phyloP scores from a whole-genome alignment of 2,888 invertebrate genomes.

The Geophilus truncorum region DNA sequence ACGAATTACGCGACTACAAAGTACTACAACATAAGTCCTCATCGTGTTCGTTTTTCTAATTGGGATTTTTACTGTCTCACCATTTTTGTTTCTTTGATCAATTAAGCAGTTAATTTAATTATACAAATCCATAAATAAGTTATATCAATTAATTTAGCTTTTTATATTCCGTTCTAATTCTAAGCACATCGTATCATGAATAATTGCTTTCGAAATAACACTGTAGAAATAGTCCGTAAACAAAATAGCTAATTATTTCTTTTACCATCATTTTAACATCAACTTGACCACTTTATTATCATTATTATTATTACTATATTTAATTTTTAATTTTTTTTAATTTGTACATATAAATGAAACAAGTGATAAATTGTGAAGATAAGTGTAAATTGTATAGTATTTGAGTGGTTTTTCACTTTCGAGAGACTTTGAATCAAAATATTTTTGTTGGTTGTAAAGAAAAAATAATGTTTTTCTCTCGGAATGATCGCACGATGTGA shows the following conservation, averaged over 20 bases:
- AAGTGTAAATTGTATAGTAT: conserved; percentile 2
- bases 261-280: background rate
- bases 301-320: background rate
- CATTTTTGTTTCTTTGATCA: too few relatives aligned
- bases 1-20: background rate
- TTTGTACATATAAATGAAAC: background rate
- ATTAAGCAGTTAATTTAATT: too few relatives aligned
- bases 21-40: background rate
- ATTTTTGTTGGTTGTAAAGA: background rate
- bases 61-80: background rate
- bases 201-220: too few relatives aligned
- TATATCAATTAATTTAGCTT: too few relatives aligned
- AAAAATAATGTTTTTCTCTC: background rate
- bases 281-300: background rate
- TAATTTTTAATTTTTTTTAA: background rate
- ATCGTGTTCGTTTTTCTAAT: background rate
- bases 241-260: background rate
- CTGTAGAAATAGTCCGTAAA: too few relatives aligned
- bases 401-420: background rate
- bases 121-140: too few relatives aligned
- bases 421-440: conserved; percentile 3
- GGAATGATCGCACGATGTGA: background rate
- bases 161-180: background rate
- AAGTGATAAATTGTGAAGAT: background rate
- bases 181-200: too few relatives aligned